These are phyloP conservation scores for Chrysomallon squamiferum DNA, from an alignment of 1,140 invertebrate species.

Conservation along the genomic window DNA sequence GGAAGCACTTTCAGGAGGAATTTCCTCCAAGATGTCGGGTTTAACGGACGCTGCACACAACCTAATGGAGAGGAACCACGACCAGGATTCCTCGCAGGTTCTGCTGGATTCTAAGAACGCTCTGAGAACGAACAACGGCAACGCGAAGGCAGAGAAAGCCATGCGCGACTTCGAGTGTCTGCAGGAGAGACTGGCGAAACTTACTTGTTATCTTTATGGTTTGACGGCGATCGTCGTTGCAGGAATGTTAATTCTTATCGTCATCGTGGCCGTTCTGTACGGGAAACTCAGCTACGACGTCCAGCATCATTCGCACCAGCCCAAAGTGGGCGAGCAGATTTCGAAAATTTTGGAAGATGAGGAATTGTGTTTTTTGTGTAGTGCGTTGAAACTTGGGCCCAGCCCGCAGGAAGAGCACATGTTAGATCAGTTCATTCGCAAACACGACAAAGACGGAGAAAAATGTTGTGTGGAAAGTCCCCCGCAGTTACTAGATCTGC, in stretches of 20 bases:
- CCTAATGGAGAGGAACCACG: not conserved
- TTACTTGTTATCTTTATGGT: conserved; percentile 35
- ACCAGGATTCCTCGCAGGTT: not conserved
- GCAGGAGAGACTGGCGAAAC: conserved; percentile 17
- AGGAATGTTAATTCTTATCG: conserved; percentile 39
- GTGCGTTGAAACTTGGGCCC: conserved; percentile 41
- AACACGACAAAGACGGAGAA: conserved; percentile 23
- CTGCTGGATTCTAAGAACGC: conserved; percentile 3
- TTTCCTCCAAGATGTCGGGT: too few relatives aligned
- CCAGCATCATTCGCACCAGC: conserved; percentile 42
- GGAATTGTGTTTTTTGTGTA: conserved; percentile 44
- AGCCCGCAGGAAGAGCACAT: conserved; percentile 39
- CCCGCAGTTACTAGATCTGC: conserved; percentile 32
- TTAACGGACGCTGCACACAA: too few relatives aligned
- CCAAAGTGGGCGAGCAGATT: conserved; percentile 49
- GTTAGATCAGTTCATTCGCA: conserved; percentile 35
- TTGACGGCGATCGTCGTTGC: conserved; percentile 32
- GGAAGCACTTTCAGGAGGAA: too few relatives aligned
- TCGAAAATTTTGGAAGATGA: conserved; percentile 38
- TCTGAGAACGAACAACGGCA: not conserved
- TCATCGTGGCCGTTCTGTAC: conserved; percentile 38
- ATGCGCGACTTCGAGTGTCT: conserved; percentile 12
- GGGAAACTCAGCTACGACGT: conserved; percentile 43
- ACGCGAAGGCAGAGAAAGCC: not conserved
- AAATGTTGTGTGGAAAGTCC: conserved; percentile 48